Evolutionary conservation across 2,113 vertebrate genomes (phyloP).

Genomic region (Nycticorax nycticorax): DNA sequence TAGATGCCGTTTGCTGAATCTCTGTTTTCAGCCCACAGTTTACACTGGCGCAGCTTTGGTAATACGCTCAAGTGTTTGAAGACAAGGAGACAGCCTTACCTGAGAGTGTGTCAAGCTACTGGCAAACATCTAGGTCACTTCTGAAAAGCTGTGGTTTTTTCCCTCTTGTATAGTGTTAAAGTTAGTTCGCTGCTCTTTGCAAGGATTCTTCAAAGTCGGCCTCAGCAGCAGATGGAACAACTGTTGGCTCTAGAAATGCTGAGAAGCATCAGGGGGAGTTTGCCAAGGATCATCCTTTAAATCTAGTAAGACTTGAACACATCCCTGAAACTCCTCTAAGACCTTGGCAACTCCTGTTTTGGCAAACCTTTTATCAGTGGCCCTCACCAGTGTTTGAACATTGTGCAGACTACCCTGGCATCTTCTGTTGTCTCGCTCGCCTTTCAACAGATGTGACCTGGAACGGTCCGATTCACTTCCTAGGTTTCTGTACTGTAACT

Average conservation of each 20-base stretch:
- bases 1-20: constrained; percentile 27
- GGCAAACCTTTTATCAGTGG: constrained; percentile 62
- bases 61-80: constrained; percentile 24
- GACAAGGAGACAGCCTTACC: constrained; percentile 42
- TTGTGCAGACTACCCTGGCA: not conserved
- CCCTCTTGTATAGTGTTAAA: constrained; percentile 26
- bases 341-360: constrained; percentile 54
- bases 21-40: constrained; percentile 30
- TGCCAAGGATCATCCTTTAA: constrained; percentile 72
- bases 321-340: constrained; percentile 63
- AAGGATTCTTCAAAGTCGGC: constrained; percentile 70
- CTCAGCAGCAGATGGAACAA: constrained; percentile 65
- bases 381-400: constrained; percentile 47
- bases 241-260: constrained; percentile 60
- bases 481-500: constrained; percentile 11
- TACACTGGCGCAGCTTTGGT: constrained; percentile 25
- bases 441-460: constrained; percentile 13
- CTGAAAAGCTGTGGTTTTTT: constrained; percentile 36
- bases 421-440: not conserved
- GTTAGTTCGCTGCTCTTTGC: constrained; percentile 57
- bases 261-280: constrained; percentile 56
- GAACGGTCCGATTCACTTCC: not conserved
- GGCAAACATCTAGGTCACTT: constrained; percentile 56
- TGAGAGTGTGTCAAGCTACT: constrained; percentile 49
- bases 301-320: constrained; percentile 65